Evolutionary conservation across 1,140 invertebrate species (phyloP).

Genomic region (Bicyclus anynana): DNA sequence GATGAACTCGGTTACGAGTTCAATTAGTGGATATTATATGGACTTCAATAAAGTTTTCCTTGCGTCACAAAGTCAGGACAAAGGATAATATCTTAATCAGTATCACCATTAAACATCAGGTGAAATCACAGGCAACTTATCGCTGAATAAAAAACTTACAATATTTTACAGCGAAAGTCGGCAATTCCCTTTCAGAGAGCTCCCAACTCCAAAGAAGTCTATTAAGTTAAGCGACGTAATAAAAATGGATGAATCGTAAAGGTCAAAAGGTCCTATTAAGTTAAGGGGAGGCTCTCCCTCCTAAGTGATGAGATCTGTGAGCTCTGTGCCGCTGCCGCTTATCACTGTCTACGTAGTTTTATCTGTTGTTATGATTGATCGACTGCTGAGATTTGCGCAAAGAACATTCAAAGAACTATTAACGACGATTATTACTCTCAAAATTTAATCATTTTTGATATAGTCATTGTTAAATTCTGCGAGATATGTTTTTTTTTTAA

Average conservation of each 20-base stretch:
- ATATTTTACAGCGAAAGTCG: background rate
- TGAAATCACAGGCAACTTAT: no score
- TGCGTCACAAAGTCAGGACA: no score
- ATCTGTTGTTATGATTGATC: constrained; percentile 2
- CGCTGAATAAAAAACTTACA: no score
- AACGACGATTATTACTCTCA: background rate
- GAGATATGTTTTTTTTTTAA: no score
- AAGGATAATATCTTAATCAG: no score
- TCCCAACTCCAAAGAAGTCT: background rate
- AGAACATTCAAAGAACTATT: background rate
- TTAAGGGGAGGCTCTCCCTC: background rate
- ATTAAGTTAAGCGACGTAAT: constrained; percentile 1
- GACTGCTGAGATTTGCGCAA: background rate
- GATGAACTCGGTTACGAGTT: no score
- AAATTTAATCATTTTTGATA: background rate
- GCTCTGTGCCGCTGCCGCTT: background rate
- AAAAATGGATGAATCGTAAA: constrained; percentile 6
- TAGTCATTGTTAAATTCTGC: no score
- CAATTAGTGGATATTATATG: no score
- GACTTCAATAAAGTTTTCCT: no score
- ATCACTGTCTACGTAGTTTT: background rate
- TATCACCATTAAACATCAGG: no score
- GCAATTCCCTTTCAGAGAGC: background rate
- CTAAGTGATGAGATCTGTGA: background rate
- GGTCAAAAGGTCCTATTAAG: constrained; percentile 4